Base-by-base conservation (phyloP, 92 coral and sea anemone species). In the Palythoa caribaeorum region DNA sequence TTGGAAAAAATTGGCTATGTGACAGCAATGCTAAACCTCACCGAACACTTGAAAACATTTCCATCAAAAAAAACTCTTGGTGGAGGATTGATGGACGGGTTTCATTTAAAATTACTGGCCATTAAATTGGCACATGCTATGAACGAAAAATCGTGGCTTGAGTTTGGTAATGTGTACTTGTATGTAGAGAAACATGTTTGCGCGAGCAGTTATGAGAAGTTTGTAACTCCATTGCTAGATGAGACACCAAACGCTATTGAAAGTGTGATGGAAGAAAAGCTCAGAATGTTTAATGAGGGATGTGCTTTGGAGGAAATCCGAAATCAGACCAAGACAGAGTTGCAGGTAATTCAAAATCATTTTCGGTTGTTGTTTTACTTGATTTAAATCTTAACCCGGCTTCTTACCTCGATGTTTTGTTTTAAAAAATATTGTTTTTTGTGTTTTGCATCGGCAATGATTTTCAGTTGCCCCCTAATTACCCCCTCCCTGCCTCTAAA, bases 1-100 rank as follows among this genome's bases (percentile, higher is more conserved):
- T 84, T 89, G 62, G 13, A 83, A 16, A 65, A 77, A 65, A 75
- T 83, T 1, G 86, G 87, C 44, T 89, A 89, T 59, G 65, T 77
- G 57, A 53, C 50, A 38, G 87, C 75, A 52, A 84, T 89, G 74
- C 44, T 15, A 48, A 36, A 60, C 40, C 53, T 89, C 9, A 68
- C 92, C 12, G 63, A 66, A 37, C 52, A 77, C n/a, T 10, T 85
- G 15, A 19, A 89, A 11, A 17, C 13, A 20, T 77, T 85, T 55
- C 89, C 89, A 1, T 71, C 73, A 21, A 89, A 89, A 60, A 76
- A 74, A 71, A 89, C 92, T 10, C 35, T 89, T 36, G 81, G 75
- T 1, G 92, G 92, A 11, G 89, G 92, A 37, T 62, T 89, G 71
- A 89, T 89, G 92, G 89, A 89, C 38, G 92, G 92, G 5, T 11